These are phyloP conservation scores for Pollenia labialis DNA, from an alignment of 2,888 invertebrate species.

Conservation along the genomic window DNA sequence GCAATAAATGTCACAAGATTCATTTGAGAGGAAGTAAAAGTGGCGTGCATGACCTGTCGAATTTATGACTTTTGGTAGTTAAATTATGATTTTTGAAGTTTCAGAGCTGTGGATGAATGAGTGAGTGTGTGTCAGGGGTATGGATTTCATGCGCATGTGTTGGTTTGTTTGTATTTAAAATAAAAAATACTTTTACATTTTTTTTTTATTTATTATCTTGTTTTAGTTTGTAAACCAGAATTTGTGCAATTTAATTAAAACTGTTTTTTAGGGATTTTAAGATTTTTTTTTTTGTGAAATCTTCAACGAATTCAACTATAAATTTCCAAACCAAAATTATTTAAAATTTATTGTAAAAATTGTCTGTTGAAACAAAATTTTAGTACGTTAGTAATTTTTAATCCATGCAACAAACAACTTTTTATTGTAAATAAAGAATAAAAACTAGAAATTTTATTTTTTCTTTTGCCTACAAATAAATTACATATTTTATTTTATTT, in stretches of 20 bases:
- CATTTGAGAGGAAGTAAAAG: constrained; percentile 83
- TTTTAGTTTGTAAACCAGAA: no score
- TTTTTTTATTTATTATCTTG: no score
- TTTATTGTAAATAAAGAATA: background rate
- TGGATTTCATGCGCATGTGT: background rate
- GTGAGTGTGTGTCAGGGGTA: background rate
- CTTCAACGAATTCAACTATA: background rate
- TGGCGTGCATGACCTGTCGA: constrained; percentile 81
- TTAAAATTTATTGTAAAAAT: no score
- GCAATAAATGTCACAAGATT: constrained; percentile 83
- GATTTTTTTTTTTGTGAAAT: background rate
- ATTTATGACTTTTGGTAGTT: constrained; percentile 77
- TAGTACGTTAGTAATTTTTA: no score
- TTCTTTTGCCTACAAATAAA: background rate
- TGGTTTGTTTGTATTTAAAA: background rate
- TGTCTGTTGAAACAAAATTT: no score
- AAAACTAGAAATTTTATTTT: background rate
- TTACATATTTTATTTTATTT: no score
- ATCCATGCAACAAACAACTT: no score
- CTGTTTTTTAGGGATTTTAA: no score
- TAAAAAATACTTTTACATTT: no score
- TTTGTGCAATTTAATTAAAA: no score
- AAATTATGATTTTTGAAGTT: constrained; percentile 58
- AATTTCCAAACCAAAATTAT: background rate
- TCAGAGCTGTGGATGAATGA: constrained; percentile 15